phyloP scores from a whole-genome alignment of 2,888 invertebrate genomes.

The Agrochola lota region DNA sequence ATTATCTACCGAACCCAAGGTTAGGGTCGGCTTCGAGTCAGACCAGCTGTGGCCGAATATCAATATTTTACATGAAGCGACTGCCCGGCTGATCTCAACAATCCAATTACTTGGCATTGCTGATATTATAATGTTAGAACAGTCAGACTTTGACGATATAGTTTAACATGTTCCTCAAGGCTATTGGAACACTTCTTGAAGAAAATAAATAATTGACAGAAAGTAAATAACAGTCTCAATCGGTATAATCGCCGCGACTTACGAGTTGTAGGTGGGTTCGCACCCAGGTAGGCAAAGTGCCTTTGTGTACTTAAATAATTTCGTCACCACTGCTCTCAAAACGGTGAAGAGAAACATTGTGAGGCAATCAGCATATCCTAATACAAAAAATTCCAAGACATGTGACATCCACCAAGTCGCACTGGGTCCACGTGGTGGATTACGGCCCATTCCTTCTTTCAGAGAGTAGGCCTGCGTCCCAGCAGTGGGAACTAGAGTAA shows the following conservation, averaged over 20 bases:
- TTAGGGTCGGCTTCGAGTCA: not conserved
- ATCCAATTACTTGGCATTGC: slow-evolving; percentile 23
- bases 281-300: too few relatives aligned
- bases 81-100: slow-evolving; percentile 18
- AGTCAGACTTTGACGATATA: not conserved
- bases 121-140: not conserved
- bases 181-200: not conserved
- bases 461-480: not conserved
- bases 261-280: too few relatives aligned
- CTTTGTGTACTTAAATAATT: too few relatives aligned
- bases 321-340: too few relatives aligned
- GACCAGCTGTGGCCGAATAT: slow-evolving; percentile 13
- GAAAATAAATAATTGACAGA: not conserved
- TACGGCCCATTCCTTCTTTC: not conserved
- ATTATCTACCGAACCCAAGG: not conserved
- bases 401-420: not conserved
- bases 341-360: not conserved
- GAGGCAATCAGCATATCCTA: not conserved
- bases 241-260: too few relatives aligned
- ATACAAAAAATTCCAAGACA: not conserved
- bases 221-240: not conserved
- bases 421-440: not conserved
- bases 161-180: not conserved
- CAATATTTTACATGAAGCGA: slow-evolving; percentile 14
- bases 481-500: too few relatives aligned